These are phyloP conservation scores for Nothocercus julius DNA, from an alignment of 2,113 vertebrate genomes.

Conservation along the genomic window DNA sequence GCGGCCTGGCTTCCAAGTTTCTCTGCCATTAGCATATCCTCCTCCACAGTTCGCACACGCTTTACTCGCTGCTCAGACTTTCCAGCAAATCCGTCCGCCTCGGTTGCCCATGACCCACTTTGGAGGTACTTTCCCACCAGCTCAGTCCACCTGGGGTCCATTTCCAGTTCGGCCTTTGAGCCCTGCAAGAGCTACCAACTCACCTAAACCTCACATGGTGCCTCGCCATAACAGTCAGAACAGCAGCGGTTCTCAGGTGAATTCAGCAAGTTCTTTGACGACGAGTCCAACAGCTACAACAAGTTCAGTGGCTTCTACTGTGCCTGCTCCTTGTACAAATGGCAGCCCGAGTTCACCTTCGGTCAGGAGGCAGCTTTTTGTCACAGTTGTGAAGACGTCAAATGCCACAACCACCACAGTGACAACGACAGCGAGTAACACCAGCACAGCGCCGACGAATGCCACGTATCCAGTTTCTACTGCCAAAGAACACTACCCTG, in stretches of 20 bases:
- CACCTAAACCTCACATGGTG: conserved; percentile 92
- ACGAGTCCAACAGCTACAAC: conserved; percentile 77
- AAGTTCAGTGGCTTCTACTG: conserved; percentile 75
- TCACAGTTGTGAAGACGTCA: conserved; percentile 87
- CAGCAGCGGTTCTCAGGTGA: conserved; percentile 83
- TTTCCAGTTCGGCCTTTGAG: conserved; percentile 97
- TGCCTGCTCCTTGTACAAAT: conserved; percentile 76
- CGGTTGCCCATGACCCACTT: conserved; percentile 98
- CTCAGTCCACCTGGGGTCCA: conserved; percentile 96
- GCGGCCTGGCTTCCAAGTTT: conserved; percentile 94
- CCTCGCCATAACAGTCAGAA: conserved; percentile 87
- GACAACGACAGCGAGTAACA: conserved; percentile 81
- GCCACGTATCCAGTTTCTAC: conserved; percentile 81
- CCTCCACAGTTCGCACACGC: conserved; percentile 95
- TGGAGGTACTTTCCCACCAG: conserved; percentile 95
- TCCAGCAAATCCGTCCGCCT: conserved; percentile 98
- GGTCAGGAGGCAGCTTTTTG: conserved; percentile 94
- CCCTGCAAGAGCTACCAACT: conserved; percentile 93
- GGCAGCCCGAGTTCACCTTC: conserved; percentile 89
- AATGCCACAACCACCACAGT: conserved; percentile 80
- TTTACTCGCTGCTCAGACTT: conserved; percentile 95
- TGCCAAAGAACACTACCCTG: conserved; percentile 85
- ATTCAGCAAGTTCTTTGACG: conserved; percentile 76
- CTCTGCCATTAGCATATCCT: conserved; percentile 93
- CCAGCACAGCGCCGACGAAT: conserved; percentile 76